Evolutionary conservation across 30 jellyfish, hydroid and myxozoan species (phyloP).

Genomic region (Nemopilema nomurai): DNA sequence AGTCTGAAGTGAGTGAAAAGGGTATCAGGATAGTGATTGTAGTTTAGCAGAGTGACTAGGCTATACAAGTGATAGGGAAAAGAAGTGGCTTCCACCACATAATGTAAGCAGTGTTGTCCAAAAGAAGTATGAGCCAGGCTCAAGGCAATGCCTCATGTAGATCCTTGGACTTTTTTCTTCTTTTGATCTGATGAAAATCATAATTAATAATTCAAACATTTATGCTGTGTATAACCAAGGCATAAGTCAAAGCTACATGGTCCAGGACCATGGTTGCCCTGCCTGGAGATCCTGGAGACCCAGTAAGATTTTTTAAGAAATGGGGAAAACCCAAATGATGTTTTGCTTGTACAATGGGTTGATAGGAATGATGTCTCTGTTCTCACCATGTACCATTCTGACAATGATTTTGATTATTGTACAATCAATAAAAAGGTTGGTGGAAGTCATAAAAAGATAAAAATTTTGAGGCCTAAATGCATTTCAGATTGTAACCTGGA

Average conservation of each 20-base stretch:
- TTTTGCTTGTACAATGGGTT: conserved; percentile 7
- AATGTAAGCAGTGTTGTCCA: not conserved
- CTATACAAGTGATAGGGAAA: not conserved
- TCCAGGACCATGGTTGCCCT: not conserved
- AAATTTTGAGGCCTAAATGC: conserved; percentile 4
- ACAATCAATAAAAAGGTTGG: not conserved
- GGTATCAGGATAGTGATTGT: not conserved
- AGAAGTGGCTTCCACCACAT: not conserved
- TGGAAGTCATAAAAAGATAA: not conserved
- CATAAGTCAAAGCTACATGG: not conserved
- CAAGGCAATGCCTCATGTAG: no score
- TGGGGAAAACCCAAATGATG: conserved; percentile 1
- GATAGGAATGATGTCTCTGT: conserved; percentile 7
- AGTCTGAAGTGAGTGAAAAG: not conserved
- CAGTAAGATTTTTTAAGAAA: not conserved
- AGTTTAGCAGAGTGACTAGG: not conserved
- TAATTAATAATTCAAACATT: not conserved
- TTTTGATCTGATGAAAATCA: not conserved
- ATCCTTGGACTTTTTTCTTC: not conserved
- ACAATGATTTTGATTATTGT: not conserved
- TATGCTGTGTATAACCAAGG: not conserved
- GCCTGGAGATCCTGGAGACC: not conserved
- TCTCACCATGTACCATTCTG: not conserved
- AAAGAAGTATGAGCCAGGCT: not conserved
- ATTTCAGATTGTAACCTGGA: not conserved